Evolutionary conservation across 2,888 invertebrate genomes (phyloP).

Genomic region (Lissocephala sabroskyi): DNA sequence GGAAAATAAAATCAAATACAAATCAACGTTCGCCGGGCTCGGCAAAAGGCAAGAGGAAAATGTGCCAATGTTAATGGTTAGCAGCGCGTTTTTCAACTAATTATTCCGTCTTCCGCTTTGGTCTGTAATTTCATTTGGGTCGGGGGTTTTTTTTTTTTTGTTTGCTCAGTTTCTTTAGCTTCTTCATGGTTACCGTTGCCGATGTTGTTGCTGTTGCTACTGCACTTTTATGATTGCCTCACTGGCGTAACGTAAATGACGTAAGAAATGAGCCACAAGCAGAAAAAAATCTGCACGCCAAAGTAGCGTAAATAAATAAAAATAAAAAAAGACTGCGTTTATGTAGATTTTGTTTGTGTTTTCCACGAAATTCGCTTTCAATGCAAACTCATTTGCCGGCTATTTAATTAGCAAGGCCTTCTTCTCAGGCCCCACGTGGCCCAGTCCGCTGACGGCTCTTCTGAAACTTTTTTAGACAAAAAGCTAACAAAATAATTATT

Average conservation of each 20-base stretch:
- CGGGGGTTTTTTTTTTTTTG: constrained; percentile 15
- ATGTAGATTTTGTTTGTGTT: constrained; percentile 48
- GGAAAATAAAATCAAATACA: too few relatives aligned
- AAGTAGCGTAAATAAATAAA: neutral
- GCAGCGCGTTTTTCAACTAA: constrained; percentile 17
- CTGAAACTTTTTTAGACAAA: too few relatives aligned
- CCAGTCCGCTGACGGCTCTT: too few relatives aligned
- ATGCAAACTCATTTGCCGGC: constrained; percentile 15
- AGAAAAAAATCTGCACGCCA: constrained; percentile 1
- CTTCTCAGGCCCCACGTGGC: too few relatives aligned
- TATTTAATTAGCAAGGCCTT: constrained; percentile 51
- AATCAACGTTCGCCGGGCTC: constrained; percentile 15
- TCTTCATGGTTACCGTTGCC: too few relatives aligned
- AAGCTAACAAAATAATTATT: too few relatives aligned
- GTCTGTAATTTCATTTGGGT: neutral
- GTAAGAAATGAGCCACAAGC: constrained; percentile 25
- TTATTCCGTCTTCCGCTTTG: constrained; percentile 15
- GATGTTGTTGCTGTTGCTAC: too few relatives aligned
- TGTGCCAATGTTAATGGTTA: constrained; percentile 54
- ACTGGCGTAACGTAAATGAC: constrained; percentile 30
- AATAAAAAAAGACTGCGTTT: constrained; percentile 18
- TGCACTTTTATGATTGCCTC: constrained; percentile 33
- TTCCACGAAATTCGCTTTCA: constrained; percentile 43
- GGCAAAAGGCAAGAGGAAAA: too few relatives aligned
- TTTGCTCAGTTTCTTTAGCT: too few relatives aligned